Conservation (phyloP, 2,888 invertebrate genomes). For the Tiphia femorata region DNA sequence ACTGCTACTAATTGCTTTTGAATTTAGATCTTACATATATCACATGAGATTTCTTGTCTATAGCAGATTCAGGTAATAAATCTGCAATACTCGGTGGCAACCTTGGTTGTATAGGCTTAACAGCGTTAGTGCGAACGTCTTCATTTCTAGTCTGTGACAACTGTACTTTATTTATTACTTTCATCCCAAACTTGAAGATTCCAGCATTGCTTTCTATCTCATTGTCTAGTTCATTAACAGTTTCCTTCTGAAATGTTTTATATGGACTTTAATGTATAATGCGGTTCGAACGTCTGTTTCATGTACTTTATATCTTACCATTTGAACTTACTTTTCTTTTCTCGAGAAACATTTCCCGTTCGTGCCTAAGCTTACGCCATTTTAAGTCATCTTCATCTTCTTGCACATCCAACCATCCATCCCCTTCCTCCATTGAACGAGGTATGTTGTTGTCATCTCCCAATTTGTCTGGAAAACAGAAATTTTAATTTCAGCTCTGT, state of each 20-base stretch:
- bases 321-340: conserved; percentile 70
- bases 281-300: conserved; percentile 1
- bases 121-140: conserved; percentile 13
- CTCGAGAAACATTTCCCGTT: conserved; percentile 83
- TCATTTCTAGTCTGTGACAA: conserved; percentile 16
- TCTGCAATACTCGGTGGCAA: conserved; percentile 47
- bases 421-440: conserved; percentile 54
- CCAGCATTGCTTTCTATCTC: conserved; percentile 64
- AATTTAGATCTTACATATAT: conserved; percentile 43
- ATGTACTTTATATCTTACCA: not conserved
- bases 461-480: conserved; percentile 55
- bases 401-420: conserved; percentile 72
- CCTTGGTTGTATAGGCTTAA: conserved; percentile 23
- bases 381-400: conserved; percentile 81
- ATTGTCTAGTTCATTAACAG: conserved; percentile 52
- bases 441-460: conserved; percentile 63
- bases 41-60: conserved; percentile 35
- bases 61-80: conserved; percentile 40
- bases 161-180: conserved; percentile 50
- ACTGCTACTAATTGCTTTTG: not conserved
- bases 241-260: conserved; percentile 42
- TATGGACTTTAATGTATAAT: conserved; percentile 3
- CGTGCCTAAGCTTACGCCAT: conserved; percentile 84
- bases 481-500: no score
- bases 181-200: conserved; percentile 69